Conservation (phyloP, 2,113 vertebrate genomes). For the Acanthisitta chloris region DNA sequence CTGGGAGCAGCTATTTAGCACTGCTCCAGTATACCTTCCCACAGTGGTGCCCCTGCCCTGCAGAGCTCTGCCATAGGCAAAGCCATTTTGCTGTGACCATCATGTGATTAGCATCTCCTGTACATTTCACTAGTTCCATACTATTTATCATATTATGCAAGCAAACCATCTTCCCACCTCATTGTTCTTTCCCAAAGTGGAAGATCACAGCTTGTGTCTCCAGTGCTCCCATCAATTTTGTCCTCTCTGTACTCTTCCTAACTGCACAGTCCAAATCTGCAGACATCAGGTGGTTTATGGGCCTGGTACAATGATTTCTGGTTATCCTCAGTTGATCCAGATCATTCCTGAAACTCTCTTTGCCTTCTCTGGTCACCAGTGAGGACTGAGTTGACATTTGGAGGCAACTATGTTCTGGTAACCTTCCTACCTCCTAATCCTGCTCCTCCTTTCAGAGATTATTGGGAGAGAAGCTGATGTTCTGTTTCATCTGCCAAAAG, state of each 20-base stretch:
- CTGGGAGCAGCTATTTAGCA: neutral
- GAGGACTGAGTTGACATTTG: neutral
- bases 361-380: neutral
- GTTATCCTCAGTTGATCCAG: neutral
- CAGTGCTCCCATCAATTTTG: neutral
- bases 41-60: neutral
- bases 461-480: neutral
- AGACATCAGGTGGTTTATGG: neutral
- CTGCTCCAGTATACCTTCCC: neutral
- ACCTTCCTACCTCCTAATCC: neutral
- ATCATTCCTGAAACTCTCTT: neutral
- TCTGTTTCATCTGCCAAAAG: neutral
- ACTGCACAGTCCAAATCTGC: neutral
- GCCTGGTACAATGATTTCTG: neutral
- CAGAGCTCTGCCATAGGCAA: neutral
- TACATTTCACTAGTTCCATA: neutral
- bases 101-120: neutral
- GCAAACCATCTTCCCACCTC: neutral
- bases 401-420: neutral
- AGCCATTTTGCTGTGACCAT: neutral
- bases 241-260: neutral
- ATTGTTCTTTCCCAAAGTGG: neutral
- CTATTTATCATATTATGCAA: neutral
- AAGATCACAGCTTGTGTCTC: neutral
- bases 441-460: neutral